phyloP scores from a whole-genome alignment of 2,797 vertebrate genomes.

The Neopelma chrysocephalum region DNA sequence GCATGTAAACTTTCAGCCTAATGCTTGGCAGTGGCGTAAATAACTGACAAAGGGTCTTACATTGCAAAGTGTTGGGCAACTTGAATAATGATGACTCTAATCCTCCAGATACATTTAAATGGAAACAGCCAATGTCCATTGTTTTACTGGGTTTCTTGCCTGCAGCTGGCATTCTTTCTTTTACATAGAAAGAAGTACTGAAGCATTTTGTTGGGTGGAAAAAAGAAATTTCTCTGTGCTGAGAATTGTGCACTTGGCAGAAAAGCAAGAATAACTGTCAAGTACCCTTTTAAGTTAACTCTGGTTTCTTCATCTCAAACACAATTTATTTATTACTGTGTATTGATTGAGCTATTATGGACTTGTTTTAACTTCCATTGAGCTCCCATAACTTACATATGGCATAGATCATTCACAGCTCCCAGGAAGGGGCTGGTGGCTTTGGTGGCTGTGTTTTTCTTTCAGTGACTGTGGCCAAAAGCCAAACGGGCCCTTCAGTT shows the following conservation, averaged over 20 bases:
- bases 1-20: not conserved
- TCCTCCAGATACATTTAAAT: not conserved
- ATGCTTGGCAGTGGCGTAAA: not conserved
- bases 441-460: not conserved
- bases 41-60: not conserved
- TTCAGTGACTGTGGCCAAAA: not conserved
- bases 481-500: not conserved
- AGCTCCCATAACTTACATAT: not conserved
- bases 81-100: not conserved
- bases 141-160: not conserved
- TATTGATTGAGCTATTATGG: not conserved
- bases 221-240: not conserved
- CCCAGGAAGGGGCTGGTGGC: not conserved
- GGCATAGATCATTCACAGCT: not conserved
- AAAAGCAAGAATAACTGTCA: not conserved
- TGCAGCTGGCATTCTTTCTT: constrained; percentile 8
- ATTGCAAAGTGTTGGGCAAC: not conserved
- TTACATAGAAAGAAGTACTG: not conserved
- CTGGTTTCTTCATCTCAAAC: not conserved
- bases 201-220: not conserved
- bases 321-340: not conserved
- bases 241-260: not conserved
- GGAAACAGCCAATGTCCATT: not conserved
- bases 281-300: not conserved
- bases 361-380: not conserved